Percentiles rank a stretch among this genome's conserved stretches.
These are phyloP conservation scores for Semaprochilodus insignis DNA, from an alignment of 2,797 vertebrate species.

Conservation along the genomic window DNA sequence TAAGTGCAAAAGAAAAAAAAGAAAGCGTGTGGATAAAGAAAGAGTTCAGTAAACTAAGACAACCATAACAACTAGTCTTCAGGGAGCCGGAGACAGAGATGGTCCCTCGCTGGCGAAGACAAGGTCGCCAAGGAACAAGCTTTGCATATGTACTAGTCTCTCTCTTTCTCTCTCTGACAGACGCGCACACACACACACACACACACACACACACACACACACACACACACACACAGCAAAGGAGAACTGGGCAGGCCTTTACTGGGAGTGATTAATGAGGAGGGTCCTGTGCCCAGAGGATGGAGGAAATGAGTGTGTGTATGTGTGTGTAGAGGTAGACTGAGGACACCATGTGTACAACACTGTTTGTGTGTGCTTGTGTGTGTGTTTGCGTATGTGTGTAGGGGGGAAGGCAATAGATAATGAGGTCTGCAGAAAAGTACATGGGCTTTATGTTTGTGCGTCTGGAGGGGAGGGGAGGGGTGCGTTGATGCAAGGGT, in stretches of 20 bases:
- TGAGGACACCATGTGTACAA: conserved; percentile 24
- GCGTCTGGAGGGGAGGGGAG: background rate
- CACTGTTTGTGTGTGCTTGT: background rate
- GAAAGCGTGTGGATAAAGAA: too few relatives aligned
- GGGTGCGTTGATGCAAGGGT: background rate
- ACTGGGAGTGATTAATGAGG: conserved; percentile 39
- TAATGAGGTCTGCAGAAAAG: conserved; percentile 53
- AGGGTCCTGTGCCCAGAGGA: conserved; percentile 9
- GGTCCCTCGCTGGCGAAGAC: background rate
- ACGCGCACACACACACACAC: background rate
- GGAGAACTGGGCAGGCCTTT: background rate
- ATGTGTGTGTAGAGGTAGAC: conserved; percentile 19
- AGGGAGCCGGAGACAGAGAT: background rate
- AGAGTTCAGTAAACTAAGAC: too few relatives aligned
- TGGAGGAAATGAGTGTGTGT: conserved; percentile 27
- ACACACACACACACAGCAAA: background rate
- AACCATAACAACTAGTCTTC: background rate
- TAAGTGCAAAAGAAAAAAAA: too few relatives aligned
- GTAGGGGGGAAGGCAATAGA: background rate
- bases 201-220: background rate
- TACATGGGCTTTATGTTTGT: conserved; percentile 2
- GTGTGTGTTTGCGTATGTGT: conserved; percentile 1
- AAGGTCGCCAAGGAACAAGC: conserved; percentile 6
- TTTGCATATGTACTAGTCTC: background rate
- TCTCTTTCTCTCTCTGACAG: too few relatives aligned